Evolutionary conservation across 2,888 invertebrate species (phyloP), one percentile per base, ranked within the genome.

Genomic region (Acrocyrtus sp.): DNA sequence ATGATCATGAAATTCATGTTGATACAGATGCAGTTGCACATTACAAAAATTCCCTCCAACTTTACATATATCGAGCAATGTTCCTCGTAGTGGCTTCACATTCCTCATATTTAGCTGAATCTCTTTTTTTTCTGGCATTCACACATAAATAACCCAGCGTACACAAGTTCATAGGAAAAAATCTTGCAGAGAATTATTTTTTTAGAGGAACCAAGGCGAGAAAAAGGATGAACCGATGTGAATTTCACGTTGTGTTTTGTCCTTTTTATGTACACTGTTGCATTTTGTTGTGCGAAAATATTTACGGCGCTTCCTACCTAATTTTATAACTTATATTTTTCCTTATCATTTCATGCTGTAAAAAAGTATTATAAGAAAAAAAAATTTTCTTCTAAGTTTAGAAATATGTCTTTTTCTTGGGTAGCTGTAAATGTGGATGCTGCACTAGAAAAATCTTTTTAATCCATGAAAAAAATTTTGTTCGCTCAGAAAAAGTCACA

Each of bases 221-320:
- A 70, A 70, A 70, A 70, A 57, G 50, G 45, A 63, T 58, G 70
- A 63, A 70, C 70, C 70, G 63, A 70, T 63, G 51, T 70, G 63
- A 56, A 70, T 70, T 70, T 70, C 63, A 70, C 70, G 70, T 70
- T 65, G 63, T 48, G 60, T 60, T 41, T 34, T 41, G 19, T 53
- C 22, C 57, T 12, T 34, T 10, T 47, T 27, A 22, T 54, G 10
- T 19, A 17, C n/a, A 53, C n/a, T n/a, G n/a, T n/a, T n/a, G n/a
- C 12, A 12, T 34, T 34, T 34, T 34, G 34, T 12, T 34, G 34
- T 34, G 34, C 12, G 34, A 34, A 34, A 34, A 34, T 34, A n/a
- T n/a, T n/a, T n/a, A n/a, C n/a, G n/a, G n/a, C n/a, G n/a, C n/a
- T n/a, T n/a, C n/a, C n/a, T n/a, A n/a, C n/a, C 34, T 12, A 5